phyloP scores from a whole-genome alignment of 2,797 vertebrate genomes.

The Pempheris klunzingeri region DNA sequence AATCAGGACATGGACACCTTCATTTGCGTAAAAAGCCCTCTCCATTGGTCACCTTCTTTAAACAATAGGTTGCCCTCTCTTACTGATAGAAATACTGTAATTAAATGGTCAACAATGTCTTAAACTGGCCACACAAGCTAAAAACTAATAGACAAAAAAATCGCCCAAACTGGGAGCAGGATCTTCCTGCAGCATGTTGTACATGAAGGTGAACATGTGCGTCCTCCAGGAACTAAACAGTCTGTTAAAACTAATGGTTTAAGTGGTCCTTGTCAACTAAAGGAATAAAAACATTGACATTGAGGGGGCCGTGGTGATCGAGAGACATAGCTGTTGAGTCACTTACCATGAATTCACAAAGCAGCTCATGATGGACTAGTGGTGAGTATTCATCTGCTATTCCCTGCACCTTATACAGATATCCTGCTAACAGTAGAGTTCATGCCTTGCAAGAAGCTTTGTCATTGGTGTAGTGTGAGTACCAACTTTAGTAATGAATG shows the following conservation, averaged over 20 bases:
- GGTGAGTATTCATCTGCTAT: not conserved
- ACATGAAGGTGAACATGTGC: constrained; percentile 10
- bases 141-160: too few relatives aligned
- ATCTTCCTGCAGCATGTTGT: constrained; percentile 28
- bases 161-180: not conserved
- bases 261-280: not conserved
- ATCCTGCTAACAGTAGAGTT: not conserved
- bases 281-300: constrained; percentile 10
- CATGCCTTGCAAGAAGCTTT: not conserved
- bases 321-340: not conserved
- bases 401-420: not conserved
- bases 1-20: not conserved
- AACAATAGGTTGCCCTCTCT: not conserved
- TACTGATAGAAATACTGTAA: not conserved
- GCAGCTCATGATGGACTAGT: not conserved
- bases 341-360: not conserved
- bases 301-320: not conserved
- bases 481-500: not conserved
- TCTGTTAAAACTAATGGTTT: constrained; percentile 2
- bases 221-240: not conserved
- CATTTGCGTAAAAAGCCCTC: constrained; percentile 2
- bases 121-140: not conserved
- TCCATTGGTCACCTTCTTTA: not conserved
- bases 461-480: not conserved
- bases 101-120: too few relatives aligned